phyloP scores from a whole-genome alignment of 2,888 invertebrate species.

The Cyrtodaria siliqua region DNA sequence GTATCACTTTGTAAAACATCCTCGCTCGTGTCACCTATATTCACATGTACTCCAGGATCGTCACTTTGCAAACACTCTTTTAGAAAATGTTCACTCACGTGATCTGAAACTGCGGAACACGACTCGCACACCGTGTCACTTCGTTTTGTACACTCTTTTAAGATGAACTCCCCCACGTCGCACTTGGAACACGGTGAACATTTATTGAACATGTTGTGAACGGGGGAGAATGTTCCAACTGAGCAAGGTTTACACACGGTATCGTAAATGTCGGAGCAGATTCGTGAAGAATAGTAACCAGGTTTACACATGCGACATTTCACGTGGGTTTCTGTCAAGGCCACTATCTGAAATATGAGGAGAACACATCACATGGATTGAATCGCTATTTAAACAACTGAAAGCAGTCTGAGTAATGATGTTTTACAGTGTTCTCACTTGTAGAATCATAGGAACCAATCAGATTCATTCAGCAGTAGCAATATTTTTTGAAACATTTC shows the following conservation, averaged over 20 bases:
- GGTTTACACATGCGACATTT: constrained; percentile 66
- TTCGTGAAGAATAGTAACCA: constrained; percentile 64
- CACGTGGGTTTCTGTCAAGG: constrained; percentile 13
- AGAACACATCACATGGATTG: too few species aligned
- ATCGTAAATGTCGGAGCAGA: constrained; percentile 61
- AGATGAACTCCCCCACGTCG: constrained; percentile 55
- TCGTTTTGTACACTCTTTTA: constrained; percentile 51
- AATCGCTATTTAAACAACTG: too few species aligned
- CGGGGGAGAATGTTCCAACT: constrained; percentile 49
- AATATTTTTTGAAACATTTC: too few species aligned
- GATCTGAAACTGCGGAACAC: constrained; percentile 56
- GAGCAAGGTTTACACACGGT: constrained; percentile 69
- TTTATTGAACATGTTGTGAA: constrained; percentile 32
- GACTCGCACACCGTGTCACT: constrained; percentile 66
- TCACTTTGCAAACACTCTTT: constrained; percentile 47
- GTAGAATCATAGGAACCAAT: too few species aligned
- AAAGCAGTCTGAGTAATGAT: too few species aligned
- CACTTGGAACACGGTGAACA: constrained; percentile 65
- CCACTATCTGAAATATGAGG: neutral
- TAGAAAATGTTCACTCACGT: constrained; percentile 14
- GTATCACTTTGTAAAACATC: neutral
- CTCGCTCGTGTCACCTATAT: constrained; percentile 5
- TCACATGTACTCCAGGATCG: constrained; percentile 10
- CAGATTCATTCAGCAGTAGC: too few species aligned
- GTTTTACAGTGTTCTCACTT: too few species aligned